Base-by-base conservation (phyloP, 2,797 vertebrate genomes). In the Glossophaga mutica region DNA sequence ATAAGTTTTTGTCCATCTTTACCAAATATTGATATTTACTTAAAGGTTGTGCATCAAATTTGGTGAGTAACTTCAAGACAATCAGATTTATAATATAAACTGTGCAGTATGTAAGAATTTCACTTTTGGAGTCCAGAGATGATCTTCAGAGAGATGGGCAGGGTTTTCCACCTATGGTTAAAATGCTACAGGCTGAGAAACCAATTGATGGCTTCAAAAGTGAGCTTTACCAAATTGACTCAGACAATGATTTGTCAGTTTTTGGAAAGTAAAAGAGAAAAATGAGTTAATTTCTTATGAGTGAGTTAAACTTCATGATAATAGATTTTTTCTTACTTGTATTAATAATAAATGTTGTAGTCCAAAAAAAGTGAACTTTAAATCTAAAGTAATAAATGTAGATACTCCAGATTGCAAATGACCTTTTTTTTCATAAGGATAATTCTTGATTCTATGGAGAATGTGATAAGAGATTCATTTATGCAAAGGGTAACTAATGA, bases 231-330 rank as follows among this genome's bases (percentile, higher is more conserved):
- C 57, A 26, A 79, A 42, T 46, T 83, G 77, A 37, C 16, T 93
- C n/a, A 24, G 29, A 93, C 29, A 34, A 55, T 14, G 7, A 21
- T 79, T 76, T 90, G 65, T 32, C 85, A 94, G 92, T 9, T 92
- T 92, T 92, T 65, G 22, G 14, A 94, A 97, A 91, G 24, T 48
- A 89, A 88, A 95, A 87, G 18, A 82, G 46, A 8, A 91, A 96
- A 92, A 91, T 79, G 24, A 83, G 11, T 9, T 79, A n/a, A 78
- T 86, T 93, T 94, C 32, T 46, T 44, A 22, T 67, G 9, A 90
- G 1, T 79, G 44, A 96, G 10, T 55, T 92, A 76, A 87, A 87
- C 32, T 88, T 97, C 86, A 82, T 2, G 50, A 76, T 46, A 90
- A 44, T 4, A 82, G 2, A 42, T 10, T 26, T 67, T 82, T 39